Conservation (phyloP, 2,113 vertebrate species). For the Echinops telfairi region DNA sequence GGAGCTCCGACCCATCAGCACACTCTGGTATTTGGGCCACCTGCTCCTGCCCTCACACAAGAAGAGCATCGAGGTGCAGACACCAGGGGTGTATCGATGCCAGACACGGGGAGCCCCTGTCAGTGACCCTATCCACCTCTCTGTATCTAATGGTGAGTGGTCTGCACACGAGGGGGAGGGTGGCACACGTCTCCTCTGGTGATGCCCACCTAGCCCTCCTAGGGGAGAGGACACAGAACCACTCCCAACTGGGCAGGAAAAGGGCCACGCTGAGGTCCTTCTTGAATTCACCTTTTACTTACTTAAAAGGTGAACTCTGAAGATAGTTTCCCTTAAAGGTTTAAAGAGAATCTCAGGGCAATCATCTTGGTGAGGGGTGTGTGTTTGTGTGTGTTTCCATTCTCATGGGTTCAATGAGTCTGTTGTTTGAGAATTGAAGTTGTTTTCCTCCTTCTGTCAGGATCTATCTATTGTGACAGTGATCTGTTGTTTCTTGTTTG, state of each 20-base stretch:
- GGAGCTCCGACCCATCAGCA: slow-evolving; percentile 74
- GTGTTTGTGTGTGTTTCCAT: too few relatives aligned
- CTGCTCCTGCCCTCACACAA: slow-evolving; percentile 75
- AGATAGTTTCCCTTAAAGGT: neutral
- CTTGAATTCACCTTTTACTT: neutral
- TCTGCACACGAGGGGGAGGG: too few relatives aligned
- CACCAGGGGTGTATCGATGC: slow-evolving; percentile 78
- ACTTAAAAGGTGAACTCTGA: neutral
- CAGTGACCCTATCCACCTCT: slow-evolving; percentile 81
- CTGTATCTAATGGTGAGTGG: slow-evolving; percentile 79
- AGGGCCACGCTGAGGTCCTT: neutral
- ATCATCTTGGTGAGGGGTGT: neutral
- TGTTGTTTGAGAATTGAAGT: neutral
- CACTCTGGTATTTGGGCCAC: slow-evolving; percentile 82
- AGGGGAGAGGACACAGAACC: neutral
- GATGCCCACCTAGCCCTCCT: neutral
- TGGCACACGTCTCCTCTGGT: rapidly evolving
- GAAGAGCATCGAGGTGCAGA: slow-evolving; percentile 78
- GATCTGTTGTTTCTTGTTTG: too few relatives aligned
- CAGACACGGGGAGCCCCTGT: slow-evolving; percentile 78
- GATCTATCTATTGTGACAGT: too few relatives aligned
- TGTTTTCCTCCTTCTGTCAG: neutral
- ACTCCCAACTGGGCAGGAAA: neutral
- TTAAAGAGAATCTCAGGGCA: neutral
- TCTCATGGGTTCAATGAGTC: neutral